phyloP scores from a whole-genome alignment of 2,797 vertebrate species.

The Sebastes oblongus region DNA sequence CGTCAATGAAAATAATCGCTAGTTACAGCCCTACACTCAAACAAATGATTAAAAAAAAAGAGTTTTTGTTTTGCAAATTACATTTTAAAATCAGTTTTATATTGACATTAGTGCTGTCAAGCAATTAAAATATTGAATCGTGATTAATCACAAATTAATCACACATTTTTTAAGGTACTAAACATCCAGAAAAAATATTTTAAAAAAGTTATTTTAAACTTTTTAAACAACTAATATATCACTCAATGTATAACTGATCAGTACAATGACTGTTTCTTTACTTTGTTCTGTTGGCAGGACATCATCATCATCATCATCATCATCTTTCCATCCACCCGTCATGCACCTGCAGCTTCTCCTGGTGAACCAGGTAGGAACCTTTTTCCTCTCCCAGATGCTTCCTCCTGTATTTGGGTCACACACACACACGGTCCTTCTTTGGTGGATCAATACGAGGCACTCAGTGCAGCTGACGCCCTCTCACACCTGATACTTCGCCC shows the following conservation, averaged over 20 bases:
- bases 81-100: not conserved
- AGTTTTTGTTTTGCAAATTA: not conserved
- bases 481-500: slow-evolving; percentile 85
- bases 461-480: slow-evolving; percentile 84
- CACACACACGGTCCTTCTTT: slow-evolving; percentile 14
- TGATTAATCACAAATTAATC: no score
- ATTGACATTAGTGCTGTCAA: no score
- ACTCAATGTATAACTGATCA: not conserved
- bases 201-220: not conserved
- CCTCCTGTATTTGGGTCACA: slow-evolving; percentile 82
- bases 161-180: no score
- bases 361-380: slow-evolving; percentile 54
- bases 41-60: not conserved
- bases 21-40: no score
- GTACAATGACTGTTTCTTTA: not conserved
- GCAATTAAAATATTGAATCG: accelerated
- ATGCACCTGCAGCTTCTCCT: slow-evolving; percentile 24
- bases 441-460: slow-evolving; percentile 88
- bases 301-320: not conserved
- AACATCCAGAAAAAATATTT: no score
- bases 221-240: not conserved
- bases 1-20: no score
- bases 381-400: slow-evolving; percentile 40
- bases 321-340: not conserved
- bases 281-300: not conserved